Base-by-base conservation (phyloP, 2,797 vertebrate species). In the Chromis chromis region DNA sequence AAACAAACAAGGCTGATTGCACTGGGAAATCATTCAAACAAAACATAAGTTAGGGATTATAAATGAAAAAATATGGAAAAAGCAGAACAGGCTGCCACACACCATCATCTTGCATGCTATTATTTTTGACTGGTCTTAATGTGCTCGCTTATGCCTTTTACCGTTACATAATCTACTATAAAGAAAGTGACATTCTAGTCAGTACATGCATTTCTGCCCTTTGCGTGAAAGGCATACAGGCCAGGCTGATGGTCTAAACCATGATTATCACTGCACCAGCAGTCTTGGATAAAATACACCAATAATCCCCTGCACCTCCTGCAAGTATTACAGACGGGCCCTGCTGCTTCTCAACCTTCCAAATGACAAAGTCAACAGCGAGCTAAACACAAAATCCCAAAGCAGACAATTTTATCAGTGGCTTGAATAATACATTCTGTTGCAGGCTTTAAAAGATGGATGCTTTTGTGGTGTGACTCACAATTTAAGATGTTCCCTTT, bases 291-390 rank as follows among this genome's bases (percentile, higher is more conserved):
- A 42, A 70, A 78, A 80, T 55, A 73, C 46, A 69, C 24, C 65
- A 73, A 55, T 79, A 86, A 84, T 76, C 78, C 69, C 28, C 21
- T 46, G 53, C 58, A 86, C 57, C 58, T 70, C 53, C 2, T 36
- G 33, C 33, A 56, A 57, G 46, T 63, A 64, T 71, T 74, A 78
- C 36, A 82, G 28, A 62, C 33, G 17, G 44, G 49, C 46, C 0
- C 8, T 0, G 19, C 27, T 64, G 63, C 62, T 65, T 56, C 64
- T 70, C n/a, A 64, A 27, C 33, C 60, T 54, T 82, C 54, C 21
- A 56, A 83, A 74, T 58, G 24, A 66, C 66, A 64, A 48, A 67
- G 44, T 55, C 39, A 65, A 80, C 54, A 78, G 64, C 67, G 67
- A 62, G 55, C 67, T 36, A 24, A 54, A 76, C 65, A 78, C n/a